These are phyloP conservation scores for Pyrocephalus nanus DNA, from an alignment of 2,797 vertebrate species.

Conservation along the genomic window DNA sequence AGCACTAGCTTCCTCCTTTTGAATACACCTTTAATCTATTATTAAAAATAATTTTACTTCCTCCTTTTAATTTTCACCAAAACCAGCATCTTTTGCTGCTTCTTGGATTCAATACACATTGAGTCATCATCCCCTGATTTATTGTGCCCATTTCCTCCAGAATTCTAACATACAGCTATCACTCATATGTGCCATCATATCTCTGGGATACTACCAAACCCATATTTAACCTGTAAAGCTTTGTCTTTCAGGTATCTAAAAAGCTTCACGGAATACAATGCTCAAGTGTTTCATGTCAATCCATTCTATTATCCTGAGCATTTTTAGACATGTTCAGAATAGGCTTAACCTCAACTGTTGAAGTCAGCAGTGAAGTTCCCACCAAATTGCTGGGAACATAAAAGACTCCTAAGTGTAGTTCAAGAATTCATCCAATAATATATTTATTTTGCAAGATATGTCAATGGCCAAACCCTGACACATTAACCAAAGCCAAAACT, in stretches of 20 bases:
- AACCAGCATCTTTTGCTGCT: background rate
- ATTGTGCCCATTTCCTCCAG: background rate
- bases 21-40: background rate
- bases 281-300: background rate
- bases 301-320: background rate
- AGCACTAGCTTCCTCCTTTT: background rate
- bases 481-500: background rate
- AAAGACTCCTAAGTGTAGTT: background rate
- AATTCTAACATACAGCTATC: background rate
- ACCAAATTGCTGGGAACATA: background rate
- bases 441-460: background rate
- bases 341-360: background rate
- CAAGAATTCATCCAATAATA: background rate
- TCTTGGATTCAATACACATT: background rate
- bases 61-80: background rate
- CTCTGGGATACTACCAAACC: background rate
- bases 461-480: background rate
- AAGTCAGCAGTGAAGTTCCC: background rate
- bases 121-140: background rate
- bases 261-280: background rate
- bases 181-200: background rate
- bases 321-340: background rate
- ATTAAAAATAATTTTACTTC: constrained; percentile 18
- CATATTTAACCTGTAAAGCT: background rate
- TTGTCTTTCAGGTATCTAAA: background rate